Evolutionary conservation across 2,888 invertebrate genomes (phyloP), one percentile per base, ranked within the genome.

Genomic region (Resseliella maxima): DNA sequence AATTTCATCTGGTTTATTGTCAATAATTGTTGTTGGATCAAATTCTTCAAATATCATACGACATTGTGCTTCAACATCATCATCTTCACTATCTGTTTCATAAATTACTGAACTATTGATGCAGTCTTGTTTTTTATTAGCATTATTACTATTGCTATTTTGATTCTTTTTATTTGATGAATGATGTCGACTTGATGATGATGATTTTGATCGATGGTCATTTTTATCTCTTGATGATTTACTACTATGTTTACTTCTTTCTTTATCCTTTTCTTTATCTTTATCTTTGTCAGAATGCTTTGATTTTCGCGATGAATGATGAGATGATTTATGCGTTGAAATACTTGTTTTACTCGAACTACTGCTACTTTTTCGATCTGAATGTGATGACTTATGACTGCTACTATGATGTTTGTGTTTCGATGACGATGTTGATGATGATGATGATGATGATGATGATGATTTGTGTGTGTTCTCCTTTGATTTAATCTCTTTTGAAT

Each of bases 31-130:
- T 21, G 86, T 8, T 21, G 93, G 93, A 87, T 94, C 93, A 91
- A 95, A 94, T 91, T 96, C 96, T 90, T 96, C 95, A 91, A 96
- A 97, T 89, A 97, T 97, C 91, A 93, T 94, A 89, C 95, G 94
- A 90, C 97, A 97, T 91, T 97, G 96, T 88, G 95, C 94, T 89
- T 95, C 94, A 87, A 96, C 94, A 88, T 95, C 94, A 88, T 94
- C 94, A 88, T 94, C 94, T 89, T 94, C 94, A 38, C 88, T 87
- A 27, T 86, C 87, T 24, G 89, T 89, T 15, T 89, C 88, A 86
- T 89, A 89, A 21, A 88, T 86, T 87, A 88, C 46, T 88, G 88
- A 88, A 88, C 24, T 24, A 59, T 87, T 87, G 87, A 88, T 88
- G 87, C 88, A 88, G 87, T 88, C 87, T 87, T 88, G 87, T 46